phyloP scores from a whole-genome alignment of 2,888 invertebrate species.

The Harpalus rufipes region DNA sequence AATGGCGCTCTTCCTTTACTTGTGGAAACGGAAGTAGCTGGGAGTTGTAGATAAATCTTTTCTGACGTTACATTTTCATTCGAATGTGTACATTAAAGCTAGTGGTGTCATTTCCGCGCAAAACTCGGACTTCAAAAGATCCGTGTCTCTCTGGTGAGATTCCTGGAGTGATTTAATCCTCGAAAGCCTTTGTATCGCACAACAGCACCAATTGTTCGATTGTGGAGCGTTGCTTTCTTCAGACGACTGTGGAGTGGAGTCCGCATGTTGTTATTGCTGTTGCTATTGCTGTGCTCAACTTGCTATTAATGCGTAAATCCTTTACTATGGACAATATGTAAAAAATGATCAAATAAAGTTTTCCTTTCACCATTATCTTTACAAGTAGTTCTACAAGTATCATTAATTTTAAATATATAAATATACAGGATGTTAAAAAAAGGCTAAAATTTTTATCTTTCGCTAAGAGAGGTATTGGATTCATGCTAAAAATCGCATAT shows the following conservation, averaged over 20 bases:
- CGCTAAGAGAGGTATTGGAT: too few species aligned
- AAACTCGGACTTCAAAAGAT: constrained; percentile 66
- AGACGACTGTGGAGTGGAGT: background rate
- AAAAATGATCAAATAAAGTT: background rate
- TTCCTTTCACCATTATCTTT: background rate
- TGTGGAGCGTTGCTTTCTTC: constrained; percentile 40
- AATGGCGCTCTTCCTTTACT: constrained; percentile 60
- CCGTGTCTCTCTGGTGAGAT: constrained; percentile 57
- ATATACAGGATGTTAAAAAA: too few species aligned
- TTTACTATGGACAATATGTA: background rate
- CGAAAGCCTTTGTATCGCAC: constrained; percentile 55
- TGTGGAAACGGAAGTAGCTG: constrained; percentile 64
- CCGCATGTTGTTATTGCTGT: constrained; percentile 4
- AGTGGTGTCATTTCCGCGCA: constrained; percentile 66
- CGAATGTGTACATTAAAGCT: constrained; percentile 66
- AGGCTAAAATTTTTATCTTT: too few species aligned
- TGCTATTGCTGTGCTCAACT: background rate
- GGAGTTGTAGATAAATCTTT: constrained; percentile 66
- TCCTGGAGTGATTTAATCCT: constrained; percentile 62
- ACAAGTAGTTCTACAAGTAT: background rate
- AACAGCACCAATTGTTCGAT: constrained; percentile 62
- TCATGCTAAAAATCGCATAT: too few species aligned
- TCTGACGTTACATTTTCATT: constrained; percentile 67
- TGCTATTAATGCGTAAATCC: background rate
- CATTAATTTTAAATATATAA: too few species aligned